Conservation (phyloP, 2,888 invertebrate genomes). For the Diadegma fenestrale region DNA sequence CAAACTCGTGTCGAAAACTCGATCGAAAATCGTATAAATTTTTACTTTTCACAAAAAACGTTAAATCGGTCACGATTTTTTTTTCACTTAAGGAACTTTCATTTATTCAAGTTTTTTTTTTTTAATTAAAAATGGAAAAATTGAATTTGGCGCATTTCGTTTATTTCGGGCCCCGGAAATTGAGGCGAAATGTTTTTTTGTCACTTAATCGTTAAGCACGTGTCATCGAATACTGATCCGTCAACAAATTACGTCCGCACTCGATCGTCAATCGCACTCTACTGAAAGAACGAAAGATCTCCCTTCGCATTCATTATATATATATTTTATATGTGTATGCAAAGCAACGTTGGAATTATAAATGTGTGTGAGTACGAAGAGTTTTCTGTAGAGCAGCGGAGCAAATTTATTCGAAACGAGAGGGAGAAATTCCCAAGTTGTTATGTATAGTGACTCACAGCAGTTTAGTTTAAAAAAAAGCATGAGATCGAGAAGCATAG, state of each 20-base stretch:
- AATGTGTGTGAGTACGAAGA: constrained; percentile 42
- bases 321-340: neutral
- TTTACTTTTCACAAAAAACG: neutral
- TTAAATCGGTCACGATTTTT: neutral
- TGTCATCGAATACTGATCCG: constrained; percentile 57
- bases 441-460: constrained; percentile 65
- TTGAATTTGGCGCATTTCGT: neutral
- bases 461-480: constrained; percentile 51
- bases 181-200: neutral
- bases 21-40: neutral
- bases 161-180: neutral
- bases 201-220: constrained; percentile 53
- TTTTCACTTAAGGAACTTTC: neutral
- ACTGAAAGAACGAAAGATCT: constrained; percentile 73
- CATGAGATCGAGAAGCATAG: constrained; percentile 27
- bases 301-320: constrained; percentile 41
- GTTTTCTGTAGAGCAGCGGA: constrained; percentile 50
- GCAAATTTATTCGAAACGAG: constrained; percentile 60
- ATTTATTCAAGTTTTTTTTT: neutral
- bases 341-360: constrained; percentile 44
- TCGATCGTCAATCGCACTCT: constrained; percentile 71
- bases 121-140: neutral
- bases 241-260: constrained; percentile 69
- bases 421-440: constrained; percentile 64
- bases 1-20: neutral